Evolutionary conservation across 2,888 invertebrate genomes (phyloP), one percentile per base, ranked within the genome.

Genomic region (Thera britannica): DNA sequence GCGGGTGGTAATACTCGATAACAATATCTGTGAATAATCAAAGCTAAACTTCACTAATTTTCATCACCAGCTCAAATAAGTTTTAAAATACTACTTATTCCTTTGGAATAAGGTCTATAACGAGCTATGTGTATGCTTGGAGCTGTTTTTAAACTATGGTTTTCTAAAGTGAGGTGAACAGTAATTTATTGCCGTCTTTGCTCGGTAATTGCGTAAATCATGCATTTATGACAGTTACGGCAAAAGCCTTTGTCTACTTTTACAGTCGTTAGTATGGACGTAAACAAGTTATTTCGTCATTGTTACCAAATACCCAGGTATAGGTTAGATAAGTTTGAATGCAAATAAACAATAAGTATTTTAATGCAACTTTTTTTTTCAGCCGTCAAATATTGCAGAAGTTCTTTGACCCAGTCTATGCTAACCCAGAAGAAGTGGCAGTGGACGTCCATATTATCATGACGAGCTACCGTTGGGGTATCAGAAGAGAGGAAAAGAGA

Each of bases 151-250:
- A 68, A 72, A 77, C 71, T 9, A 59, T 83, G 76, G 85, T 77
- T 80, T 82, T 83, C 81, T 83, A 83, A 83, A 86, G 87, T 87
- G 80, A 85, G 88, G 85, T 87, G 88, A 88, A 89, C 87, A 83
- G 86, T 90, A 90, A 92, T 92, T 92, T 92, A 92, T 93, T 83
- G 87, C 86, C 86, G 86, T 87, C 89, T 90, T 90, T 89, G 86
- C 86, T 84, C 87, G 85, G 86, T 89, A 88, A 90, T 91, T 88
- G 90, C 88, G 90, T 93, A 93, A 93, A 93, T 93, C 93, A 93
- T 90, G 83, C 82, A 90, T 93, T 93, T 93, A 93, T 93, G 93
- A 93, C 93, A 90, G 83, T 78, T 80, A 79, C 83, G 86, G 82
- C 83, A 84, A 83, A 84, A 82, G 82, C 82, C 84, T 87, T 90